Evolutionary conservation across 2,888 invertebrate species (phyloP), one percentile per base, ranked within the genome.

Genomic region (Drosophila vallismaia): DNA sequence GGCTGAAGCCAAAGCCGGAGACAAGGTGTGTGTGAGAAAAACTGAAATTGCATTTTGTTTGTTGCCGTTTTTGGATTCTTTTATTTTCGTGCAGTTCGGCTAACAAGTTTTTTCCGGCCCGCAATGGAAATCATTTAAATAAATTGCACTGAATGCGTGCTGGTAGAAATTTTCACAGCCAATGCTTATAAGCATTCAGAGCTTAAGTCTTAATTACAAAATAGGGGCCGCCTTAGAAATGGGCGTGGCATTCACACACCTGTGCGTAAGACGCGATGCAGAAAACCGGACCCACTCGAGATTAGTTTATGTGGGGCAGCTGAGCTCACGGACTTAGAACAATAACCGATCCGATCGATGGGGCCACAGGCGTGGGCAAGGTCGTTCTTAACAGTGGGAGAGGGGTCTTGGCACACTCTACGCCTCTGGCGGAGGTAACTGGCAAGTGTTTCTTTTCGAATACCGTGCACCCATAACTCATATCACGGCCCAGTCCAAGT

Each of bases 251-350:
- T 26, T 0, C 6, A 40, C 46, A 66, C 66, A 66, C 72, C 56
- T 72, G 56, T 66, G 73, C 53, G 58, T 71, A 64, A 36, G 50
- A 33, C 50, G 55, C 33, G 63, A 5, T 46, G 33, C 46, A 28
- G 14, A 14, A 42, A 76, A 50, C 80, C 81, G 74, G 81, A 83
- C 69, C 55, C 73, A 49, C 46, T 28, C 45, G 33, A 48, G 40
- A 52, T 7, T 46, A 44, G 31, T 36, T 66, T 75, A 86, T 81
- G 82, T 84, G 79, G 86, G 72, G 70, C 82, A 86, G 42, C 19
- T 29, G 12, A 31, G 40, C 59, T 45, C 29, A 3, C 12, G 44
- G 24, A 44, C 7, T 31, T 12, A 52, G 63, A 64, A 64, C 63
- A 64, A 71, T 81, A 71, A 63, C 28, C 59, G 54, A 63, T 54